A percentile compares a stretch with the other conserved stretches of the same genome.
Conservation (phyloP, 2,888 invertebrate species). For the Rhopalosiphum nymphaeae region DNA sequence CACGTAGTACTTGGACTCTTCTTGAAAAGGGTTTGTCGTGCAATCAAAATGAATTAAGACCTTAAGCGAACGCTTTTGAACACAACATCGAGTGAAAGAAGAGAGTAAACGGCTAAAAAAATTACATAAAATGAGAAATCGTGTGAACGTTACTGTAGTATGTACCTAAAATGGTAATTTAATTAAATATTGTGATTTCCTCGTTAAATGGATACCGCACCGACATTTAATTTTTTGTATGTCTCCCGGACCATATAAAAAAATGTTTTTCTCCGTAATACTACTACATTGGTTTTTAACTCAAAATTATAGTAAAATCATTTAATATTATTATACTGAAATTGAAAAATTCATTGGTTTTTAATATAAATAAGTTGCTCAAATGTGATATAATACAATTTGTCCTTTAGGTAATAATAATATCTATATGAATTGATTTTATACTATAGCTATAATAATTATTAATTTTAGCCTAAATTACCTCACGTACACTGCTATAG, state of each 20-base stretch:
- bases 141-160: background rate
- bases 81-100: background rate
- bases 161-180: background rate
- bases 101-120: background rate
- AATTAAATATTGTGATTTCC: conserved; percentile 33
- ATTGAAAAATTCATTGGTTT: background rate
- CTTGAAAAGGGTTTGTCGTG: background rate
- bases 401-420: background rate
- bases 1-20: background rate
- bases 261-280: background rate
- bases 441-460: background rate
- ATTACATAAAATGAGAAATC: background rate
- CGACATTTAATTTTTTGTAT: background rate
- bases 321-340: background rate
- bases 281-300: background rate
- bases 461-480: background rate
- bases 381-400: background rate
- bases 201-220: background rate
- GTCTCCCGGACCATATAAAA: background rate
- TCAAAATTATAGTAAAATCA: background rate
- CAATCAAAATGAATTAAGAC: conserved; percentile 6
- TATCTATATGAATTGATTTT: background rate
- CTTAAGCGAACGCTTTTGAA: background rate
- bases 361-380: background rate
- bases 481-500: background rate